These are phyloP conservation scores for Cyanocitta stelleri DNA, from an alignment of 2,113 vertebrate species.

Conservation along the genomic window DNA sequence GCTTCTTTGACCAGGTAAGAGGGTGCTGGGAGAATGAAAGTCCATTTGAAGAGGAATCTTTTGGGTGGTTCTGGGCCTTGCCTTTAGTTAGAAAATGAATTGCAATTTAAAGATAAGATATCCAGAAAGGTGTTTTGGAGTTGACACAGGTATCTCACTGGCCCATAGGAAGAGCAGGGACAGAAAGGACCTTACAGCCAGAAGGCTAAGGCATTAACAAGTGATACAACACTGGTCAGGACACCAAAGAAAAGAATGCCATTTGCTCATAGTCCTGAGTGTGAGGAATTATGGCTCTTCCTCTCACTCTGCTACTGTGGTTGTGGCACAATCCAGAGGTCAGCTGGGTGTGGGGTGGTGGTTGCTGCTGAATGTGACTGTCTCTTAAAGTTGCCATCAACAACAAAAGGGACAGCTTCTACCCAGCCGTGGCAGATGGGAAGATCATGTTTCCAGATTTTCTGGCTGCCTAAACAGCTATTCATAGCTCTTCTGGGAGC, in stretches of 20 bases:
- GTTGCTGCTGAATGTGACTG: not conserved
- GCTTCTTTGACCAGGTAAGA: slow-evolving; percentile 95
- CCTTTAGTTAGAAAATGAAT: not conserved
- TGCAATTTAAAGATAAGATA: not conserved
- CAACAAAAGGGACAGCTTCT: not conserved
- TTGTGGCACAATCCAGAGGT: not conserved
- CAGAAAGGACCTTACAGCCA: not conserved
- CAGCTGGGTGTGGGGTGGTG: not conserved
- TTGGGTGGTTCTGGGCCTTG: not conserved
- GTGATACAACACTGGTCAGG: not conserved
- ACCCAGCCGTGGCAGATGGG: not conserved
- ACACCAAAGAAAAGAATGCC: not conserved
- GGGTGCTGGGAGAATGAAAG: not conserved
- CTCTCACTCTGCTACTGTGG: not conserved
- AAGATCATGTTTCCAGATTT: not conserved
- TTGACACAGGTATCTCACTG: not conserved
- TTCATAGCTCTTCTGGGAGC: not conserved
- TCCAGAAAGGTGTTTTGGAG: not conserved
- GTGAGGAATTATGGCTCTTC: not conserved
- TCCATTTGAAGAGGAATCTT: not conserved
- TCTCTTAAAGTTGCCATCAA: not conserved
- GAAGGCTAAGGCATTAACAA: not conserved
- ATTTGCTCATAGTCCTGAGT: not conserved
- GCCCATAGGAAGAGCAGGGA: not conserved
- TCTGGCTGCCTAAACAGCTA: not conserved